phyloP scores from a whole-genome alignment of 1,140 invertebrate species.

The Acromyrmex charruanus region DNA sequence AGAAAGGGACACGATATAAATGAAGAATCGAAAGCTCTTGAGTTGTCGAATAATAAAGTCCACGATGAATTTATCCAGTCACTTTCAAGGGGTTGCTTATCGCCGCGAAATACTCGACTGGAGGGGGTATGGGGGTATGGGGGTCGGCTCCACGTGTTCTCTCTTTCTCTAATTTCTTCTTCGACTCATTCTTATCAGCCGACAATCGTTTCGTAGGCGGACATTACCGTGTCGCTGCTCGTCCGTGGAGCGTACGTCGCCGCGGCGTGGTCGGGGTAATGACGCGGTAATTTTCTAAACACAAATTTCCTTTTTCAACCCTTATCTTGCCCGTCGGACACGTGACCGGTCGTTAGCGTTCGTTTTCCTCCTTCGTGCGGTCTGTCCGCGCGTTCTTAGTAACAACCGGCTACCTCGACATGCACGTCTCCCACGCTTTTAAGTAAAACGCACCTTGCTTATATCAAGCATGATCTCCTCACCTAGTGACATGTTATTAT shows the following conservation, averaged over 20 bases:
- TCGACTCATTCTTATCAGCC: slow-evolving; percentile 75
- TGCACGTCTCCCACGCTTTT: slow-evolving; percentile 22
- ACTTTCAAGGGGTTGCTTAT: slow-evolving; percentile 74
- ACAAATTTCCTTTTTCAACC: slow-evolving; percentile 81
- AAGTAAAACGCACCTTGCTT: slow-evolving; percentile 39
- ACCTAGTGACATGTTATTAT: slow-evolving; percentile 53
- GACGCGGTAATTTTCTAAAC: slow-evolving; percentile 84
- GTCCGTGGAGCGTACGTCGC: slow-evolving; percentile 31
- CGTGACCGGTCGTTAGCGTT: slow-evolving; percentile 79
- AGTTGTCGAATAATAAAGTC: slow-evolving; percentile 69
- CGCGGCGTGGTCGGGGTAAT: slow-evolving; percentile 70
- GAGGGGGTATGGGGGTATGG: background rate
- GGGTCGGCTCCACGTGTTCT: slow-evolving; percentile 22
- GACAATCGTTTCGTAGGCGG: slow-evolving; percentile 71
- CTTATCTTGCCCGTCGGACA: slow-evolving; percentile 76
- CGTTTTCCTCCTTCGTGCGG: slow-evolving; percentile 67
- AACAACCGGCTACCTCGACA: slow-evolving; percentile 42
- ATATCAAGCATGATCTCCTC: slow-evolving; percentile 58
- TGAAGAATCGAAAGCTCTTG: slow-evolving; percentile 69
- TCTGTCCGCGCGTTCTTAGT: slow-evolving; percentile 58
- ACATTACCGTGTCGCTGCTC: slow-evolving; percentile 70
- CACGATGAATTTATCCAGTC: slow-evolving; percentile 71
- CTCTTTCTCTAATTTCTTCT: slow-evolving; percentile 75
- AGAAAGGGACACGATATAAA: slow-evolving; percentile 50
- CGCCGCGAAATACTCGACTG: slow-evolving; percentile 65